phyloP scores from a whole-genome alignment of 2,888 invertebrate genomes.

The Nudaria mundana region DNA sequence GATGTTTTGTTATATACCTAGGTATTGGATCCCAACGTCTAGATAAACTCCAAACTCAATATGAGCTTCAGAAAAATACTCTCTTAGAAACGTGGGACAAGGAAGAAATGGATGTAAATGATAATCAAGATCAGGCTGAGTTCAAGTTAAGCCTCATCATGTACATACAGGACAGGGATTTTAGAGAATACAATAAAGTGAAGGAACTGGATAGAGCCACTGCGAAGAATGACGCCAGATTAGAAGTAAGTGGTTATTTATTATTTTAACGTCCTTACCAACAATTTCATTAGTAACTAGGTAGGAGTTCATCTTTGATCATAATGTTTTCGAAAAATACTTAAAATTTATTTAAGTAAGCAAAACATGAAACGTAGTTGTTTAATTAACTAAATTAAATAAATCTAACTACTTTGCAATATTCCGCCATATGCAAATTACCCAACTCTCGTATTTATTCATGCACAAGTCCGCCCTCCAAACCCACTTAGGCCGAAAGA shows the following conservation, averaged over 20 bases:
- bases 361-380: too few relatives aligned
- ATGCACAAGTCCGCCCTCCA: too few relatives aligned
- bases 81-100: conserved; percentile 78
- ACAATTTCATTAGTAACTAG: too few relatives aligned
- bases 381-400: too few relatives aligned
- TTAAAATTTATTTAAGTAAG: too few relatives aligned
- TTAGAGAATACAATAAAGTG: conserved; percentile 46
- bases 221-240: conserved; percentile 61
- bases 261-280: too few relatives aligned
- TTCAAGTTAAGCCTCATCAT: conserved; percentile 80
- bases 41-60: conserved; percentile 77
- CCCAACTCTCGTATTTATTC: too few relatives aligned
- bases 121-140: conserved; percentile 77
- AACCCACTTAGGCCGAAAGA: too few relatives aligned
- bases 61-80: conserved; percentile 78
- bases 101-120: conserved; percentile 75
- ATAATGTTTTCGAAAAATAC: too few relatives aligned
- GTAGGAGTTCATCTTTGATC: too few relatives aligned
- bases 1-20: conserved; percentile 31
- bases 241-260: conserved; percentile 51
- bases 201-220: conserved; percentile 56
- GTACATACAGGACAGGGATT: conserved; percentile 78
- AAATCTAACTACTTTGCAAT: too few relatives aligned
- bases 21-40: conserved; percentile 81
- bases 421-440: too few relatives aligned